Percentiles rank a stretch among this genome's conserved stretches.
Conservation (phyloP, 2,888 invertebrate species). For the Dynastes maya region DNA sequence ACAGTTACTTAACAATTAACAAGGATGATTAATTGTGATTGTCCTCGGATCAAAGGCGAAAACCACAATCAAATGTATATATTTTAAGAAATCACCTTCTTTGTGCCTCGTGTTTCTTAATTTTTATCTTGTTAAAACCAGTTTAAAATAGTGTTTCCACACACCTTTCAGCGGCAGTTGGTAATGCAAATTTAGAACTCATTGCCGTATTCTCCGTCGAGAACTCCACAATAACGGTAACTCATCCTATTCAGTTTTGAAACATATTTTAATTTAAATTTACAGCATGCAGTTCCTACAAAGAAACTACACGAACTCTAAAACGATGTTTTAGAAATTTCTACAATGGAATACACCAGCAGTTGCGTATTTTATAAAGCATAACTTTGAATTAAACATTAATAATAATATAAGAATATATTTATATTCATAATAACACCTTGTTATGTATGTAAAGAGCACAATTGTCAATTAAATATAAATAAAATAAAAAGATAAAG, state of each 20-base stretch:
- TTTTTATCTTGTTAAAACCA: conserved; percentile 17
- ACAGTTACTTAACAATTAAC: conserved; percentile 39
- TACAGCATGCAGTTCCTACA: too few species aligned
- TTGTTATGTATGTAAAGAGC: too few species aligned
- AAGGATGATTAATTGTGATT: conserved; percentile 15
- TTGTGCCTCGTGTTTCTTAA: conserved; percentile 10
- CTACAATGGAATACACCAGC: too few species aligned
- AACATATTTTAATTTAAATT: background rate
- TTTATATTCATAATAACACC: too few species aligned
- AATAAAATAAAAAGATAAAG: too few species aligned
- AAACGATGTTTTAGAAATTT: too few species aligned
- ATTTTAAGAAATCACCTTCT: conserved; percentile 6
- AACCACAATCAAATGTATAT: conserved; percentile 13
- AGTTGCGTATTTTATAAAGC: too few species aligned
- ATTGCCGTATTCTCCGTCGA: background rate
- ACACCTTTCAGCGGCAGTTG: background rate
- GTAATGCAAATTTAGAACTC: background rate
- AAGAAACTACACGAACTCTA: too few species aligned
- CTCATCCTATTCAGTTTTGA: background rate
- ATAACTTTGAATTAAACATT: too few species aligned
- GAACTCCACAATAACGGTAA: too few species aligned
- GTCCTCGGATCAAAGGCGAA: conserved; percentile 8
- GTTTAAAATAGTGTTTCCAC: conserved; percentile 12
- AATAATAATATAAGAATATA: too few species aligned
- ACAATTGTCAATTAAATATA: too few species aligned